phyloP scores from a whole-genome alignment of 2,797 vertebrate genomes.

The Acanthopagrus latus region DNA sequence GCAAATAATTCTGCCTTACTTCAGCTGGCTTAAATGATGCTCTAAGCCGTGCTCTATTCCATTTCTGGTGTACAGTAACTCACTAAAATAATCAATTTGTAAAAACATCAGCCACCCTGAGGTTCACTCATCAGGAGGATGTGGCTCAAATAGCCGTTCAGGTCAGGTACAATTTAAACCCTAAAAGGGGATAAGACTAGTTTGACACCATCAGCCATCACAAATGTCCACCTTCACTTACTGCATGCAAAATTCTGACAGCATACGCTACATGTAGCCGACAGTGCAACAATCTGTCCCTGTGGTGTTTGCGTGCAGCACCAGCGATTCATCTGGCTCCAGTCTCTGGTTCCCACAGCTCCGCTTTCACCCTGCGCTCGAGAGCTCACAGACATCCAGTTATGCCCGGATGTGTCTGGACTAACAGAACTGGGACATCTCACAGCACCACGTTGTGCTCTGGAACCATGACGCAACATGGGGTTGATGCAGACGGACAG shows the following conservation, averaged over 20 bases:
- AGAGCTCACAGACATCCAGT: slow-evolving; percentile 32
- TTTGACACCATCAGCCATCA: neutral
- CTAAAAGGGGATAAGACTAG: neutral
- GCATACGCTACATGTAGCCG: slow-evolving; percentile 41
- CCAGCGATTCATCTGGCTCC: slow-evolving; percentile 44
- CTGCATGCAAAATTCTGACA: slow-evolving; percentile 37
- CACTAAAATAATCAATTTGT: neutral
- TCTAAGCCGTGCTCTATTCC: neutral
- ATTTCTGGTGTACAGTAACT: neutral
- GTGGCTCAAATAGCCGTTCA: neutral
- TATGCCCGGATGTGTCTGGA: slow-evolving; percentile 31
- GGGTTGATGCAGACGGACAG: slow-evolving; percentile 42
- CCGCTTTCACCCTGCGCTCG: slow-evolving; percentile 11
- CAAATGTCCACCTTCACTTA: slow-evolving; percentile 30
- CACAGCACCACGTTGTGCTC: slow-evolving; percentile 44
- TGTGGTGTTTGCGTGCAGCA: slow-evolving; percentile 37
- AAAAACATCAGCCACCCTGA: neutral
- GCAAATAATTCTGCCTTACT: neutral
- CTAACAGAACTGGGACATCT: slow-evolving; percentile 64
- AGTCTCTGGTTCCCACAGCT: slow-evolving; percentile 43
- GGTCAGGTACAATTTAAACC: slow-evolving; percentile 24
- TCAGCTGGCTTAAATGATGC: slow-evolving; percentile 2
- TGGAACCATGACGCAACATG: slow-evolving; percentile 43
- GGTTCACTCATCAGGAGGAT: fast-evolving
- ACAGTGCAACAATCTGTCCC: slow-evolving; percentile 71